phyloP scores from a whole-genome alignment of 2,113 vertebrate species.

The Ploceus nigricollis region DNA sequence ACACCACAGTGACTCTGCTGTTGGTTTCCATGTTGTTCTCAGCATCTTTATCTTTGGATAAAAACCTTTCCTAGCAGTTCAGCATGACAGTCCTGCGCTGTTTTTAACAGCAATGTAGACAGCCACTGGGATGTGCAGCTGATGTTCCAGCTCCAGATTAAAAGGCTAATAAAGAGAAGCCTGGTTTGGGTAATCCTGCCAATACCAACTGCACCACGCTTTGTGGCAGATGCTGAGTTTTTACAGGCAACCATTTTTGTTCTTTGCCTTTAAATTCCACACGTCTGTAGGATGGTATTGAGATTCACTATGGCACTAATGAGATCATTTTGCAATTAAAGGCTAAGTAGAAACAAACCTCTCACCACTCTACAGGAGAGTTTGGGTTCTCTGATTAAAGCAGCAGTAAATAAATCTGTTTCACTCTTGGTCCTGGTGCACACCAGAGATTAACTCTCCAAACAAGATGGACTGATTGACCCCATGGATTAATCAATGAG shows the following conservation, averaged over 20 bases:
- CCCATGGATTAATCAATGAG: constrained; percentile 60
- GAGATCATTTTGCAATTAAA: constrained; percentile 64
- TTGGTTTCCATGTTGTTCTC: background rate
- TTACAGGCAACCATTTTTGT: background rate
- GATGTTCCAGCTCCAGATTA: background rate
- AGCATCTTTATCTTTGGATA: background rate
- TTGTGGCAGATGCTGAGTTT: background rate
- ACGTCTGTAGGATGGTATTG: background rate
- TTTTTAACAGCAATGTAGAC: background rate
- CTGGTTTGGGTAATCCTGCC: background rate
- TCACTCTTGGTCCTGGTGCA: background rate
- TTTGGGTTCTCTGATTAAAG: constrained; percentile 36
- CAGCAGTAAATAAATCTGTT: constrained; percentile 49
- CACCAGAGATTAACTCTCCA: constrained; percentile 50
- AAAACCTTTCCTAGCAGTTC: background rate
- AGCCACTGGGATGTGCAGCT: background rate
- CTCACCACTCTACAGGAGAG: constrained; percentile 29
- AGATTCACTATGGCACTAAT: constrained; percentile 44
- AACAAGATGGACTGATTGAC: constrained; percentile 59
- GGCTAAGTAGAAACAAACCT: constrained; percentile 53
- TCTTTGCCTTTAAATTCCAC: background rate
- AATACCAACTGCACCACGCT: background rate
- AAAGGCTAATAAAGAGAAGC: background rate
- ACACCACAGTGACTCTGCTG: background rate
- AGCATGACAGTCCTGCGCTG: background rate